phyloP scores from a whole-genome alignment of 64 coral and sea anemone genomes.

The Acropora yongei region DNA sequence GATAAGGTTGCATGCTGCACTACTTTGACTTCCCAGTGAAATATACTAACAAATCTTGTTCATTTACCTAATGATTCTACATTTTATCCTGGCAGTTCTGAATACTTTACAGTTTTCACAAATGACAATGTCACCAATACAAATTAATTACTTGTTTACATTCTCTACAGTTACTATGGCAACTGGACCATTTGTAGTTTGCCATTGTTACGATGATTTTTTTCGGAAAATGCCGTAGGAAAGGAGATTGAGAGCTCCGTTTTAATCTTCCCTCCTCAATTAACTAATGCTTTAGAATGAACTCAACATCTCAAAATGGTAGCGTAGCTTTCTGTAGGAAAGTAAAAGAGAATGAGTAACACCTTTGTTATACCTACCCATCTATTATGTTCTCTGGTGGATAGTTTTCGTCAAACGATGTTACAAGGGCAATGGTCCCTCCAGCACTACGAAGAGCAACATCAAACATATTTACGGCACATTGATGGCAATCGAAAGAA shows the following conservation, averaged over 20 bases:
- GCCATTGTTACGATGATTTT: no score
- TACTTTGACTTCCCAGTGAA: no score
- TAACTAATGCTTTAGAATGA: neutral
- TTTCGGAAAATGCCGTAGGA: neutral
- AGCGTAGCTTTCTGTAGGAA: neutral
- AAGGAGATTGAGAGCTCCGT: neutral
- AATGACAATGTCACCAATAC: no score
- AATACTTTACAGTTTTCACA: no score
- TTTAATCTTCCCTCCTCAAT: neutral
- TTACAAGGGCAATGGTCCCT: slow-evolving; percentile 75
- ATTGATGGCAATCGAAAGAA: neutral
- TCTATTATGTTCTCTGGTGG: slow-evolving; percentile 99
- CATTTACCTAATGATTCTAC: no score
- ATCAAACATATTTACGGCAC: slow-evolving; percentile 72
- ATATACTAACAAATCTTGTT: no score
- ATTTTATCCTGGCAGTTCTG: no score
- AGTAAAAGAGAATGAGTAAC: neutral
- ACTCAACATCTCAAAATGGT: no score
- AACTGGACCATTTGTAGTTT: neutral
- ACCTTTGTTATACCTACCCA: slow-evolving; percentile 45
- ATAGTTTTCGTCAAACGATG: slow-evolving; percentile 86
- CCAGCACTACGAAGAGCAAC: slow-evolving; percentile 86
- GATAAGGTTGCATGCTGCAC: no score
- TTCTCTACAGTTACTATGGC: neutral
- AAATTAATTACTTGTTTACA: no score